Conservation (phyloP, 2,113 vertebrate genomes). For the Oplegnathus fasciatus region DNA sequence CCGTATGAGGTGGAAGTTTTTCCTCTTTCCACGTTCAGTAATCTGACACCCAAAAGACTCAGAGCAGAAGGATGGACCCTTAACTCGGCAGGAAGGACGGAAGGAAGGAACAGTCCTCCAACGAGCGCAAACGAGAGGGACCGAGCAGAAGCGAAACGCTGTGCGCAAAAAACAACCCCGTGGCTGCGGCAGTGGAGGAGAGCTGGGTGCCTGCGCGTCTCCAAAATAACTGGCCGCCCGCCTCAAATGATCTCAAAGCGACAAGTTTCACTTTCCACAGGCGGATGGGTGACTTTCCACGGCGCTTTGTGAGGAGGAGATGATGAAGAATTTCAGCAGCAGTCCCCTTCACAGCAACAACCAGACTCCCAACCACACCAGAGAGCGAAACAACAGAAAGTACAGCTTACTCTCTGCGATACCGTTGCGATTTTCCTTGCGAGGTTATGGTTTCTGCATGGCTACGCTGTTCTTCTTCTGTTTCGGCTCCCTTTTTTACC, state of each 20-base stretch:
- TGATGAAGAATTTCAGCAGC: conserved; percentile 91
- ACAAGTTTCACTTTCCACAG: conserved; percentile 79
- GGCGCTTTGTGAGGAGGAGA: conserved; percentile 88
- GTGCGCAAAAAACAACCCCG: conserved; percentile 57
- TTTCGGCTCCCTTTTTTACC: conserved; percentile 92
- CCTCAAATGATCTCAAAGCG: conserved; percentile 74
- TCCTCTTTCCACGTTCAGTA: conserved; percentile 81
- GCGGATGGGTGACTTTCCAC: conserved; percentile 89
- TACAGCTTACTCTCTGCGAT: conserved; percentile 79
- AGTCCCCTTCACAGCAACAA: conserved; percentile 81
- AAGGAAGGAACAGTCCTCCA: conserved; percentile 70
- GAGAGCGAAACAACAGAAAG: conserved; percentile 81
- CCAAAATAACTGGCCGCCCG: conserved; percentile 38
- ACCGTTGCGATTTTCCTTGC: conserved; percentile 87
- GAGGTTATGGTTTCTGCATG: conserved; percentile 96
- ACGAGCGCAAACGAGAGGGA: conserved; percentile 57
- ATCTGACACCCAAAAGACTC: conserved; percentile 81
- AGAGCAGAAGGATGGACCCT: conserved; percentile 81
- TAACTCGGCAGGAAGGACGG: conserved; percentile 74
- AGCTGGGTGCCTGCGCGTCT: conserved; percentile 59
- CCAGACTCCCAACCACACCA: conserved; percentile 83
- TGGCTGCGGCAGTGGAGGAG: conserved; percentile 61
- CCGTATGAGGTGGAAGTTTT: conserved; percentile 76
- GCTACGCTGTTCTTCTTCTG: conserved; percentile 93
- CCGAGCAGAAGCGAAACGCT: conserved; percentile 37